A percentile compares a stretch with the other conserved stretches of the same genome.
These are phyloP conservation scores for Cephalopachus bancanus DNA, from an alignment of 2,797 vertebrate genomes.

Conservation along the genomic window DNA sequence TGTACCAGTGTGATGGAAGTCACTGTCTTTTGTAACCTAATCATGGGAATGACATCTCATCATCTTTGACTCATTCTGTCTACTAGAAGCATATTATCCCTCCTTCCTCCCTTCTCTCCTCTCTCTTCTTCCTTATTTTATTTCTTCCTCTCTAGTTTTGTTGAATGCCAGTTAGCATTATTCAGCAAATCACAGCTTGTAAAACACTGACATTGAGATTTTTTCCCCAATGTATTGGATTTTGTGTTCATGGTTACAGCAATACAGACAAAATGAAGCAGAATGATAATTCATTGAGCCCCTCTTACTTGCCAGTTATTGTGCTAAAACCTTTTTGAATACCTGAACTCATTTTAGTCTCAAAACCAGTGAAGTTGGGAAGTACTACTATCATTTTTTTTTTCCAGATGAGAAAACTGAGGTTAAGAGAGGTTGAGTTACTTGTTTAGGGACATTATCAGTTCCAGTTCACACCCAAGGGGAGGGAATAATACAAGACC, in stretches of 20 bases:
- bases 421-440: not conserved
- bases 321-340: not conserved
- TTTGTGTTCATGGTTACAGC: constrained; percentile 21
- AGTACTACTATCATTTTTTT: not conserved
- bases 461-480: not conserved
- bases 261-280: not conserved
- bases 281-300: not conserved
- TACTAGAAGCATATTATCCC: not conserved
- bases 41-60: not conserved
- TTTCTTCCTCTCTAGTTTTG: not conserved
- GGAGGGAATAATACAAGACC: not conserved
- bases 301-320: not conserved
- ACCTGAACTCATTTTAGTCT: not conserved
- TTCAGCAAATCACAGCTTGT: not conserved
- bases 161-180: not conserved
- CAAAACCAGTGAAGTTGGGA: not conserved
- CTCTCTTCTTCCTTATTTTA: not conserved
- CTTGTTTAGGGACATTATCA: not conserved
- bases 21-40: not conserved
- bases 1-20: not conserved
- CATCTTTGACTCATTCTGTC: not conserved
- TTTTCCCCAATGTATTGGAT: not conserved
- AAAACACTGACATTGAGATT: not conserved
- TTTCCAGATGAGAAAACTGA: constrained; percentile 37
- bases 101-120: not conserved